Percentiles rank a stretch among this genome's conserved stretches.
Conservation (phyloP, 2,797 vertebrate genomes). For the Salarias fasciatus region DNA sequence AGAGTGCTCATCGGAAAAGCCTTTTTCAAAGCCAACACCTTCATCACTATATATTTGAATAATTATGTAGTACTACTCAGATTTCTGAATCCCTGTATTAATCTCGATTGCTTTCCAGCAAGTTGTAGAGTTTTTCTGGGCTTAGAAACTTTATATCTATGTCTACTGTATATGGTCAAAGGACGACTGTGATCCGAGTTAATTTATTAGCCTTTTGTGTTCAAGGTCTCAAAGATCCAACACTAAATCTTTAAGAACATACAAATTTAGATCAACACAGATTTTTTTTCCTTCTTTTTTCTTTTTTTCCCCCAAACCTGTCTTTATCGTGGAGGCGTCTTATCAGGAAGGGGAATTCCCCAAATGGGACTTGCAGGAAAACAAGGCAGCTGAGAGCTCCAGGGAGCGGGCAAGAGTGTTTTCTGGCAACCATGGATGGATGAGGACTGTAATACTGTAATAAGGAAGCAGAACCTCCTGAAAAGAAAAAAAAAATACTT, state of each 20-base stretch:
- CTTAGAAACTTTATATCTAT: background rate
- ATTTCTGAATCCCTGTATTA: too few relatives aligned
- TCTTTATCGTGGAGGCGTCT: conserved; percentile 38
- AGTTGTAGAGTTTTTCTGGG: too few relatives aligned
- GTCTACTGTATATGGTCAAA: conserved; percentile 17
- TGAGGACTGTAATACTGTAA: conserved; percentile 44
- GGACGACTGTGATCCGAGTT: conserved; percentile 19
- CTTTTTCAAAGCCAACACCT: too few relatives aligned
- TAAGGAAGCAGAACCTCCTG: conserved; percentile 45
- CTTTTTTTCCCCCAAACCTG: conserved; percentile 21
- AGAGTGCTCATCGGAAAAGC: too few relatives aligned
- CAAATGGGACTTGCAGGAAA: conserved; percentile 67
- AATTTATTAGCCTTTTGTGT: conserved; percentile 42
- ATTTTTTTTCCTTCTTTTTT: background rate
- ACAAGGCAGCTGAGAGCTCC: conserved; percentile 60
- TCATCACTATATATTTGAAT: too few relatives aligned
- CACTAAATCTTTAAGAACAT: conserved; percentile 64
- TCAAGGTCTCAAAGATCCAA: conserved; percentile 44
- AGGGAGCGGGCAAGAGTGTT: conserved; percentile 56
- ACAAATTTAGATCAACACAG: conserved; percentile 30
- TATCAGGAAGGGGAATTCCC: conserved; percentile 62
- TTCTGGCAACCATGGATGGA: conserved; percentile 49
- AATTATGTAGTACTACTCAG: too few relatives aligned
- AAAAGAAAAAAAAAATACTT: conserved; percentile 15
- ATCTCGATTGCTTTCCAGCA: too few relatives aligned